These are phyloP conservation scores for Pipistrellus kuhlii DNA, from an alignment of 2,797 vertebrate species.

Conservation along the genomic window DNA sequence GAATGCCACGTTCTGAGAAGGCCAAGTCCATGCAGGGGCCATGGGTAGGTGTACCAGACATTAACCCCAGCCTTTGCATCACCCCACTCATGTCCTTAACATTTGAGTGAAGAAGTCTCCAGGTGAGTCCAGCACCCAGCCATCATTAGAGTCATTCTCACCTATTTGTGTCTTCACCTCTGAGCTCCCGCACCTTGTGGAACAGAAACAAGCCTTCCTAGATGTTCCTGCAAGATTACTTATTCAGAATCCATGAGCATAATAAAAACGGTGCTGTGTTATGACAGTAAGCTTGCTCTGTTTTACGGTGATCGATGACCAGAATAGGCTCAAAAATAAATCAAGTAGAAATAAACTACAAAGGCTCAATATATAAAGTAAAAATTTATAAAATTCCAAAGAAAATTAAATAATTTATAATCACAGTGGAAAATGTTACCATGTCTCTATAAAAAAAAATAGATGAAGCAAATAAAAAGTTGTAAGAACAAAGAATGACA, in stretches of 20 bases:
- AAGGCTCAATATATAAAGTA: background rate
- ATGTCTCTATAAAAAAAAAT: background rate
- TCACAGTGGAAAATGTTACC: background rate
- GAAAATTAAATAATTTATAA: slow-evolving; percentile 7
- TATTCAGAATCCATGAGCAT: background rate
- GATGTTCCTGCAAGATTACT: background rate
- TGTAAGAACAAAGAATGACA: background rate
- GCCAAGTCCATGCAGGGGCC: rapidly evolving
- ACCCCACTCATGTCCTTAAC: background rate
- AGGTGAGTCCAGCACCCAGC: background rate
- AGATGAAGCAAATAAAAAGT: background rate
- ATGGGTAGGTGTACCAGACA: background rate
- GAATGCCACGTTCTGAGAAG: background rate
- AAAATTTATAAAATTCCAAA: slow-evolving; percentile 16
- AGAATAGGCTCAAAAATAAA: slow-evolving; percentile 2
- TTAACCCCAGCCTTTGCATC: background rate
- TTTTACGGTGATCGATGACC: background rate
- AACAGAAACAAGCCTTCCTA: background rate
- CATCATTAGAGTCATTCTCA: background rate
- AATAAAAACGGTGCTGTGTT: background rate
- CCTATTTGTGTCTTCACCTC: background rate
- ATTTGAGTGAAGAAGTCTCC: background rate
- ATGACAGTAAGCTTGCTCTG: background rate
- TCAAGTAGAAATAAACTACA: background rate
- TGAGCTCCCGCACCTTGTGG: background rate